phyloP scores from a whole-genome alignment of 2,888 invertebrate species.

The Tipula helvola region DNA sequence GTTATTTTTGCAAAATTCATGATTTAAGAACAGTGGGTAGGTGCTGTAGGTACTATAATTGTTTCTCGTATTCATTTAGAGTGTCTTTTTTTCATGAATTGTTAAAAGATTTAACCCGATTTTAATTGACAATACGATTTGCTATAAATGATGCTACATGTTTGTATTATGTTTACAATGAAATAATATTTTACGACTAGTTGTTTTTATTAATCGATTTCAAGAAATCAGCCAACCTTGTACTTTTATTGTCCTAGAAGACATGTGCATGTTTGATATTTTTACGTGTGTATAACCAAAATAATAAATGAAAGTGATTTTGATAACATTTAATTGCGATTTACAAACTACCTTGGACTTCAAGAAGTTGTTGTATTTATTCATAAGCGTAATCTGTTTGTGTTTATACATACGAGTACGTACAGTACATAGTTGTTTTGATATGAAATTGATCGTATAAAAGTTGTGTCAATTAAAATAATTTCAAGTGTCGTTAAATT shows the following conservation, averaged over 20 bases:
- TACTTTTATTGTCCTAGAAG: not conserved
- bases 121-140: not conserved
- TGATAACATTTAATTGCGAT: not conserved
- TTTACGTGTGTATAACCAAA: not conserved
- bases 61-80: not conserved
- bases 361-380: not conserved
- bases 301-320: not conserved
- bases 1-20: too few species aligned
- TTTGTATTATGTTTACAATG: not conserved
- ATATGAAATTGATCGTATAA: not conserved
- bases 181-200: not conserved
- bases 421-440: not conserved
- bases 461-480: not conserved
- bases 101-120: not conserved
- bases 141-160: not conserved
- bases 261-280: not conserved
- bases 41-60: too few species aligned
- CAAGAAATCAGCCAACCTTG: not conserved
- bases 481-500: not conserved
- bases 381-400: not conserved
- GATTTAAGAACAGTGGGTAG: too few species aligned
- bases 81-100: not conserved
- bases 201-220: not conserved
- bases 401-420: not conserved
- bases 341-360: not conserved